Evolutionary conservation across 2,888 invertebrate genomes (phyloP).

Genomic region (Mythimna impura): DNA sequence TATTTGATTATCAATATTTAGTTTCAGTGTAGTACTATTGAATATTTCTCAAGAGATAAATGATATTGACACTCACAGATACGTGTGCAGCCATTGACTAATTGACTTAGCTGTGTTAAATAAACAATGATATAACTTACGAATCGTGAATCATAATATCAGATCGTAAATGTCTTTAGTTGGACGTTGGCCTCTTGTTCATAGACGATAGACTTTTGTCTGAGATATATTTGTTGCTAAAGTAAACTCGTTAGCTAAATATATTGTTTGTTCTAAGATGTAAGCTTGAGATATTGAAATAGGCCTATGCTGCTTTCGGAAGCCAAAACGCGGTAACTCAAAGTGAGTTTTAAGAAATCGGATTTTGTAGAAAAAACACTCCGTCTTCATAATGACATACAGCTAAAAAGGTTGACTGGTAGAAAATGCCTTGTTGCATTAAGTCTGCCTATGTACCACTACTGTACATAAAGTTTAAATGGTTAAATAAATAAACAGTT

Average conservation of each 20-base stretch:
- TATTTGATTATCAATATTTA: not conserved
- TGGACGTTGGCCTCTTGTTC: constrained; percentile 41
- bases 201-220: not conserved
- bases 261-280: not conserved
- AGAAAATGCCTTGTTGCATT: no score
- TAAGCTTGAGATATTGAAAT: not conserved
- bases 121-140: constrained; percentile 48
- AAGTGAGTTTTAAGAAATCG: no score
- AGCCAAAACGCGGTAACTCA: no score
- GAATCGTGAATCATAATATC: constrained; percentile 45
- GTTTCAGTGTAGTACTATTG: constrained; percentile 27
- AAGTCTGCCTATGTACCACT: no score
- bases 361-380: no score
- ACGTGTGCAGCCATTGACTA: constrained; percentile 46
- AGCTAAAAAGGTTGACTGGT: no score
- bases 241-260: constrained; percentile 17
- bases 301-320: not conserved
- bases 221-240: not conserved
- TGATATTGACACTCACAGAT: constrained; percentile 40
- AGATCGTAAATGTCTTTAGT: constrained; percentile 38
- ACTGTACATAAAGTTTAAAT: no score
- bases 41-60: constrained; percentile 35
- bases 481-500: no score
- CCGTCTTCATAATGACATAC: no score
- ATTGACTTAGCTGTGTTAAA: constrained; percentile 43